A percentile compares a stretch with the other conserved stretches of the same genome.
These are phyloP conservation scores for Chrysodeixis includens DNA, from an alignment of 2,888 invertebrate genomes.

Conservation along the genomic window DNA sequence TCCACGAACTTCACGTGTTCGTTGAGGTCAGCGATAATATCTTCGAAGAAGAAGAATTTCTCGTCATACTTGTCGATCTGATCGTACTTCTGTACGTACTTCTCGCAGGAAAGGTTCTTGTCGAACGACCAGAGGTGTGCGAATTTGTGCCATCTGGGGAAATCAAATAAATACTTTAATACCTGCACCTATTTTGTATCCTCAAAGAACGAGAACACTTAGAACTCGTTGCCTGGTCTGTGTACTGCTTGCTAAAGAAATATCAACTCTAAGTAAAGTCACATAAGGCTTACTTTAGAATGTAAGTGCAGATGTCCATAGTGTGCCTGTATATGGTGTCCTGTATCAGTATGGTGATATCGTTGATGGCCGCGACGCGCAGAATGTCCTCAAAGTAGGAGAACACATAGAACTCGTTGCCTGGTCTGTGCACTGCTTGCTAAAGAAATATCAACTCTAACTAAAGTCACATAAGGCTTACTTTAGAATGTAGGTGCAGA, in stretches of 20 bases:
- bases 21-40: constrained; percentile 91
- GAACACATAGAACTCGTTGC: constrained; percentile 90
- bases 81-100: constrained; percentile 91
- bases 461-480: constrained; percentile 58
- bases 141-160: constrained; percentile 92
- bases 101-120: constrained; percentile 92
- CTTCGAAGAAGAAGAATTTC: constrained; percentile 95
- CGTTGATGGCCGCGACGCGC: constrained; percentile 92
- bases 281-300: constrained; percentile 83
- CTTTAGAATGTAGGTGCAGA: constrained; percentile 90
- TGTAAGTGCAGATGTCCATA: constrained; percentile 90
- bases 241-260: no score
- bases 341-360: constrained; percentile 91
- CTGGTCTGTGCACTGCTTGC: constrained; percentile 48
- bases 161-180: no score
- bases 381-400: constrained; percentile 95
- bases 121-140: constrained; percentile 94
- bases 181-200: no score
- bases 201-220: no score
- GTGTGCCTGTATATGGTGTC: constrained; percentile 91
- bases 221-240: no score
- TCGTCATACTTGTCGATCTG: constrained; percentile 92
- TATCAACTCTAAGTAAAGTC: no score
- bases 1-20: constrained; percentile 90
- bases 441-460: no score